A percentile compares a stretch with the other conserved stretches of the same genome.
Evolutionary conservation across 2,888 invertebrate species (phyloP).

Genomic region (Xanthia icteritia): DNA sequence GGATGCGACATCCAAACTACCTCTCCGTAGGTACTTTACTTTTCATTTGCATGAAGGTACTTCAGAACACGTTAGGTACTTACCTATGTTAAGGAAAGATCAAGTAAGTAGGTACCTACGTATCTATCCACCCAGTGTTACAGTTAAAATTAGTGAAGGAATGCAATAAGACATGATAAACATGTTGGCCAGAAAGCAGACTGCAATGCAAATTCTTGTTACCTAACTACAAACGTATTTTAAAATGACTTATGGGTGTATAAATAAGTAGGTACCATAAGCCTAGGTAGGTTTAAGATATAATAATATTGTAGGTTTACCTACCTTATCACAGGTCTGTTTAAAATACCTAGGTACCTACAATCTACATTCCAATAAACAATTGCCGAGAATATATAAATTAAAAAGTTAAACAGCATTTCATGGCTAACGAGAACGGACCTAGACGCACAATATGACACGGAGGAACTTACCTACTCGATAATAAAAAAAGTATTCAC

Average conservation of each 20-base stretch:
- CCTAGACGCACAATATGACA: background rate
- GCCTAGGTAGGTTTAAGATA: background rate
- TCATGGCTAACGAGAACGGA: background rate
- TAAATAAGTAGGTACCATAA: background rate
- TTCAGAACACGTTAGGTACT: background rate
- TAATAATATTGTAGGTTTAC: background rate
- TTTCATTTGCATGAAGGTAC: background rate
- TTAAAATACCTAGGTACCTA: background rate
- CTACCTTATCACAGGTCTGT: background rate
- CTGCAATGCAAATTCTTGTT: background rate
- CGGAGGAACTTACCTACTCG: background rate
- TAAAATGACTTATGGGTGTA: too few relatives aligned
- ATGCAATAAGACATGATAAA: slow-evolving; percentile 2
- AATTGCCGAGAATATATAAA: background rate
- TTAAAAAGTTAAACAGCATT: background rate
- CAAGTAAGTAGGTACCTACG: background rate
- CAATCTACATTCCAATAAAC: background rate
- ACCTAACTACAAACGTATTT: background rate
- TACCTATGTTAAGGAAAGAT: background rate
- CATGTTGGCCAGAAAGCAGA: background rate
- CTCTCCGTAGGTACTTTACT: background rate
- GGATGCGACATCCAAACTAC: too few relatives aligned
- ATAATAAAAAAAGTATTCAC: background rate
- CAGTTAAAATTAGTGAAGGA: slow-evolving; percentile 11
- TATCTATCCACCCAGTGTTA: background rate